Evolutionary conservation across 2,797 vertebrate genomes (phyloP).

Genomic region (Carduelis carduelis): DNA sequence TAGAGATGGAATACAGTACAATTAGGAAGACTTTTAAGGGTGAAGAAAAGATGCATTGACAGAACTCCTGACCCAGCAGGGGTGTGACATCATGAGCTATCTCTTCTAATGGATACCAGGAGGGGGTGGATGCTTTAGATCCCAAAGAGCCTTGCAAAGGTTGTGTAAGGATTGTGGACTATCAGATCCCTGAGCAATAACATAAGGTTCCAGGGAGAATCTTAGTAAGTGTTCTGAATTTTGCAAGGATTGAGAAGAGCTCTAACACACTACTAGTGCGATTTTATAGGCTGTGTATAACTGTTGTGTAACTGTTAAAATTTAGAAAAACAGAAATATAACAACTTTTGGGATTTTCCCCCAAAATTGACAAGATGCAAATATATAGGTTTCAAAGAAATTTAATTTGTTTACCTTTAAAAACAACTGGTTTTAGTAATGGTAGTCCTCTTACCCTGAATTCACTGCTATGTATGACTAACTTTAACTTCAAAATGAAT

Average conservation of each 20-base stretch:
- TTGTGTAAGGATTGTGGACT: neutral
- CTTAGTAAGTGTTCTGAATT: neutral
- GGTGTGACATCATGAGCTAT: neutral
- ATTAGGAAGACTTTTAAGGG: neutral
- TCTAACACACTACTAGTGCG: neutral
- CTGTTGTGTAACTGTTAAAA: neutral
- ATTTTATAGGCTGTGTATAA: neutral
- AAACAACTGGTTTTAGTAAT: neutral
- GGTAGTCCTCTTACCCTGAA: neutral
- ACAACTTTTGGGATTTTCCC: accelerated
- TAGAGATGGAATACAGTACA: neutral
- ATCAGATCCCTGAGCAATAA: neutral
- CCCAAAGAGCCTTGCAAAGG: neutral
- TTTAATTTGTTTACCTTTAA: neutral
- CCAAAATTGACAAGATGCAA: neutral
- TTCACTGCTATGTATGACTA: neutral
- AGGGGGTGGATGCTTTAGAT: neutral
- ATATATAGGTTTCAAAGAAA: neutral
- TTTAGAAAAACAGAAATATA: neutral
- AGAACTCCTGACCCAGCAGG: neutral
- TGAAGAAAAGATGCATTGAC: neutral
- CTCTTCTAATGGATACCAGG: neutral
- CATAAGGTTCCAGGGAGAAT: neutral
- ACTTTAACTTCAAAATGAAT: neutral
- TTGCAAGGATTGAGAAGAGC: neutral